phyloP scores from a whole-genome alignment of 2,113 vertebrate genomes.

The Cavia porcellus region DNA sequence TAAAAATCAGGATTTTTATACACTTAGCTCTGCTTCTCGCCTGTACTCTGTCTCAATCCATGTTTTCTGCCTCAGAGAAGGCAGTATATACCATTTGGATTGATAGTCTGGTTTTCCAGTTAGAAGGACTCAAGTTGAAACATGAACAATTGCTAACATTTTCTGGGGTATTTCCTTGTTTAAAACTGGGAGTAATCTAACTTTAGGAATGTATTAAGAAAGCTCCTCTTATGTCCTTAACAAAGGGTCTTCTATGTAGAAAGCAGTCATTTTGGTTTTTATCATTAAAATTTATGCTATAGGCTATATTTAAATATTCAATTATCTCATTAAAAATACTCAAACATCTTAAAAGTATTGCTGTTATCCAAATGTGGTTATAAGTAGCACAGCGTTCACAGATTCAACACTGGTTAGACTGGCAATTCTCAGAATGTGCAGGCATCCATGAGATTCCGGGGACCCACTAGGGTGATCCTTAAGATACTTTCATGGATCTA shows the following conservation, averaged over 20 bases:
- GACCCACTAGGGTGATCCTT: background rate
- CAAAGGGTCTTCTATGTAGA: background rate
- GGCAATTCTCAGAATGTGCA: background rate
- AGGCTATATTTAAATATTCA: constrained; percentile 5
- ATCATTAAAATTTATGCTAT: constrained; percentile 48
- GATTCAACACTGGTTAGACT: background rate
- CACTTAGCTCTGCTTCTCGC: background rate
- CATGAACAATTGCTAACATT: background rate
- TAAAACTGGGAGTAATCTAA: background rate
- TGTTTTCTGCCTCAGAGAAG: background rate
- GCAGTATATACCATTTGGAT: background rate
- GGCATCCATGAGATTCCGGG: background rate
- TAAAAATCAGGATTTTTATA: background rate
- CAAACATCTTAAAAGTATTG: constrained; percentile 24
- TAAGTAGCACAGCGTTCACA: background rate
- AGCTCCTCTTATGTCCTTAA: background rate
- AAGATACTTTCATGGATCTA: background rate
- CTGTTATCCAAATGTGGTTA: background rate
- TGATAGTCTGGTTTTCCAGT: background rate
- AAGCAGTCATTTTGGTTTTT: constrained; percentile 8
- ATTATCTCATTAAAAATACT: background rate
- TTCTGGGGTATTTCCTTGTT: background rate
- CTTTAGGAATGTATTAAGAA: background rate
- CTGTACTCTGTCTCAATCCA: background rate
- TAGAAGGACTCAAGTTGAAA: background rate